Percentiles rank a stretch among this genome's conserved stretches.
phyloP scores from a whole-genome alignment of 2,113 vertebrate genomes.

The Cricetomys ansorgei region DNA sequence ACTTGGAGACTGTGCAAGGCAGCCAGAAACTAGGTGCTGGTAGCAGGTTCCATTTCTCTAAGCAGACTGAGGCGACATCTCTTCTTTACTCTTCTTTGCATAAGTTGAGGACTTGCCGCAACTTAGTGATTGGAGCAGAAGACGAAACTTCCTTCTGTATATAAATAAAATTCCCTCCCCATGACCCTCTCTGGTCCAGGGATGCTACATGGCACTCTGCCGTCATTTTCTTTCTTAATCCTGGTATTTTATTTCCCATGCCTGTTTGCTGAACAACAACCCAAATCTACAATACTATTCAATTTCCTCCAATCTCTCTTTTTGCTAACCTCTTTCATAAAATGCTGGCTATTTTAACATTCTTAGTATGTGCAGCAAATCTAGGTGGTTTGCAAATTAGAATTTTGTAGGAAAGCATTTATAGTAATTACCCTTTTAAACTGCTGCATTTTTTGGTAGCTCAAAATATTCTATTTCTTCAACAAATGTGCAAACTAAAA shows the following conservation, averaged over 20 bases:
- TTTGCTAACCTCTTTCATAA: slow-evolving; percentile 10
- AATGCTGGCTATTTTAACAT: slow-evolving; percentile 39
- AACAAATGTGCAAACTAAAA: slow-evolving; percentile 66
- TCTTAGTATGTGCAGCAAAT: not conserved
- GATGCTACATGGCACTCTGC: not conserved
- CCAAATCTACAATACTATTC: slow-evolving; percentile 6
- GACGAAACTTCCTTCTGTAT: slow-evolving; percentile 12
- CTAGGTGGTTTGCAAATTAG: slow-evolving; percentile 61
- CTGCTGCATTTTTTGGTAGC: not conserved
- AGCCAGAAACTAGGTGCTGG: not conserved
- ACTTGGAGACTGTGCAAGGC: rapidly evolving
- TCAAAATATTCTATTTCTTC: slow-evolving; percentile 64
- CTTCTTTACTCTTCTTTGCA: not conserved
- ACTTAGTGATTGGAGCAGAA: not conserved
- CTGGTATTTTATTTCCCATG: slow-evolving; percentile 56
- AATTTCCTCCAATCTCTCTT: not conserved
- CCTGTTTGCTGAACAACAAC: slow-evolving; percentile 16
- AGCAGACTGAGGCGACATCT: not conserved
- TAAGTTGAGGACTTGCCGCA: not conserved
- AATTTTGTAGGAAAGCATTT: slow-evolving; percentile 49
- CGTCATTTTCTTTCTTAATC: slow-evolving; percentile 60
- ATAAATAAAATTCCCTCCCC: not conserved
- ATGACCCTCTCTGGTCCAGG: not conserved
- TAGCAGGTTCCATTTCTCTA: too few species aligned
- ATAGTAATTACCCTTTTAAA: slow-evolving; percentile 62